These are phyloP conservation scores for Empidonax traillii DNA, from an alignment of 2,113 vertebrate species.

Conservation along the genomic window DNA sequence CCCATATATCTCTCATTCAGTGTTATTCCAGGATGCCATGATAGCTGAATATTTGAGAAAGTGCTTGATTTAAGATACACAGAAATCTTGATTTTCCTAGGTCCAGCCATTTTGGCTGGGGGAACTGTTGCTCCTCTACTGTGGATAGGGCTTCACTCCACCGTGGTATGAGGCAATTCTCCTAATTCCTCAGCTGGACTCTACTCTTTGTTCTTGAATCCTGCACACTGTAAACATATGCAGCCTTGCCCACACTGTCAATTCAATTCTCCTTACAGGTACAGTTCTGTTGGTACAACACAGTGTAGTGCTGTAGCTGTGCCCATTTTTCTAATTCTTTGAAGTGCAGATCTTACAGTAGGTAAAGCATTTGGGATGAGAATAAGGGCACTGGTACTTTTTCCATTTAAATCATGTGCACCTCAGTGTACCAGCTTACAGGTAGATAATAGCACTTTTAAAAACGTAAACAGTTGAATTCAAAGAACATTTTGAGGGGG, in stretches of 20 bases:
- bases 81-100: neutral
- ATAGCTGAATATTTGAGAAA: neutral
- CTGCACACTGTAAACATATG: neutral
- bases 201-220: neutral
- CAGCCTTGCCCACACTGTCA: neutral
- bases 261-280: neutral
- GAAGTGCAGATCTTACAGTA: neutral
- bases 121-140: neutral
- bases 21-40: neutral
- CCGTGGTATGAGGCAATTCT: rapidly evolving
- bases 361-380: neutral
- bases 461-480: neutral
- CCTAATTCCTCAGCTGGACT: neutral
- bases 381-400: neutral
- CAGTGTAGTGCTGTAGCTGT: neutral
- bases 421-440: neutral
- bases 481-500: neutral
- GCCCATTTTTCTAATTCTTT: neutral
- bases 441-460: neutral
- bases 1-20: neutral
- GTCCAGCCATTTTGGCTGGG: neutral
- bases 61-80: neutral
- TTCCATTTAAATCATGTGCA: neutral
- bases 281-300: neutral
- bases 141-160: too few species aligned